Conservation (phyloP, 2,113 vertebrate genomes). For the Bubo scandiacus region DNA sequence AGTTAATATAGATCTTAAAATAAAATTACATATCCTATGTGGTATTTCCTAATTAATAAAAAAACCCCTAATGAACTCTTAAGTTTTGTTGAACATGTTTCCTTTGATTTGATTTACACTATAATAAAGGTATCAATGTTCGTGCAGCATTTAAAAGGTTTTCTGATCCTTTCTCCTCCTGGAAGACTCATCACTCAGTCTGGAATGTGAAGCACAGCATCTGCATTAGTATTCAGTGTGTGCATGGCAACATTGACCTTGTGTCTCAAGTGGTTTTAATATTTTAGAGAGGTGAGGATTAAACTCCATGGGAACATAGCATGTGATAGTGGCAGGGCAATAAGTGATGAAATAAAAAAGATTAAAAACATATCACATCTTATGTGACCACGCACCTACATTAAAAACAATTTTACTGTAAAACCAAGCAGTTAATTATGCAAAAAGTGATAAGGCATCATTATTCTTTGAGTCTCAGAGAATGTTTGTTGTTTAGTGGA, state of each 20-base stretch:
- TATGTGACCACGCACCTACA: background rate
- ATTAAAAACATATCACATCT: background rate
- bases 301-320: slow-evolving; percentile 40
- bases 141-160: background rate
- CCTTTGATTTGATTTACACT: background rate
- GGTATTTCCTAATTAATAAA: background rate
- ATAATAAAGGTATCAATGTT: background rate
- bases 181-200: background rate
- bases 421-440: background rate
- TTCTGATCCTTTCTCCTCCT: background rate
- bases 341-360: background rate
- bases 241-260: background rate
- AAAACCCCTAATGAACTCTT: fast-evolving
- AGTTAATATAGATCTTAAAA: background rate
- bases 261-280: background rate
- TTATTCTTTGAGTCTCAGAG: background rate
- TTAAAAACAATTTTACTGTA: background rate
- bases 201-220: background rate
- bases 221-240: background rate
- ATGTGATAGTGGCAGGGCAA: background rate
- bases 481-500: background rate
- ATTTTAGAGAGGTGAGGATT: background rate
- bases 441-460: background rate
- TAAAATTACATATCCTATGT: background rate
- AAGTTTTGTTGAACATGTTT: background rate